A percentile compares a stretch with the other conserved stretches of the same genome.
Evolutionary conservation across 2,888 invertebrate species (phyloP).

Genomic region (Monopis laevigella): DNA sequence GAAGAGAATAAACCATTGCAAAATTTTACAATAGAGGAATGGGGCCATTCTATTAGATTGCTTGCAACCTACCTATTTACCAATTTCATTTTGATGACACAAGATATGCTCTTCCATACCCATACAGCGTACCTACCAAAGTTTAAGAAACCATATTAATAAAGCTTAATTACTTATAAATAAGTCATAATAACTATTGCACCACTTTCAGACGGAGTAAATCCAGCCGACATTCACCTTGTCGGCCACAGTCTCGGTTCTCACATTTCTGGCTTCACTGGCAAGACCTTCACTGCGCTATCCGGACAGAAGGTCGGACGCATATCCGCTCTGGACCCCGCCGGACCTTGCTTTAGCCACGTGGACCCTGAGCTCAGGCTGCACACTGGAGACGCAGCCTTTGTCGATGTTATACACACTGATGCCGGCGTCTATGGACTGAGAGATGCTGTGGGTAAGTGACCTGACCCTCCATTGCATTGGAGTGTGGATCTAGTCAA

Average conservation of each 20-base stretch:
- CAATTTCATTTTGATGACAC: too few relatives aligned
- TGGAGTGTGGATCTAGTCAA: too few relatives aligned
- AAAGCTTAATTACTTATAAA: too few relatives aligned
- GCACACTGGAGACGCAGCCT: constrained; percentile 34
- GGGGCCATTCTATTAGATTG: too few relatives aligned
- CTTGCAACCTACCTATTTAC: too few relatives aligned
- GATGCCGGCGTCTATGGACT: constrained; percentile 46
- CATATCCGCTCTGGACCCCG: constrained; percentile 48
- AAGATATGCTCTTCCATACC: too few relatives aligned
- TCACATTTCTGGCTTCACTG: constrained; percentile 46
- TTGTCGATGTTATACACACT: constrained; percentile 45
- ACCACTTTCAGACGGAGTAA: constrained; percentile 35
- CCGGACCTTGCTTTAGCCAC: constrained; percentile 51
- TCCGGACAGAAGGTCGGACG: constrained; percentile 37
- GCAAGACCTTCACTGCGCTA: constrained; percentile 32
- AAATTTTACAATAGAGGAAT: too few relatives aligned
- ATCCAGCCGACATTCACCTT: constrained; percentile 37
- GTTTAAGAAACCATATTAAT: too few relatives aligned
- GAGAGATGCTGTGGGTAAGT: constrained; percentile 35
- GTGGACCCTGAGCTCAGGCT: constrained; percentile 30
- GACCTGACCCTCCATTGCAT: too few relatives aligned
- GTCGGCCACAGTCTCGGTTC: constrained; percentile 54
- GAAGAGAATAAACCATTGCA: too few relatives aligned
- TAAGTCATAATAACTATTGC: too few relatives aligned
- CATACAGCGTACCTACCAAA: too few relatives aligned